Conservation (phyloP, 2,888 invertebrate species). For the Slavum lentiscoides region DNA sequence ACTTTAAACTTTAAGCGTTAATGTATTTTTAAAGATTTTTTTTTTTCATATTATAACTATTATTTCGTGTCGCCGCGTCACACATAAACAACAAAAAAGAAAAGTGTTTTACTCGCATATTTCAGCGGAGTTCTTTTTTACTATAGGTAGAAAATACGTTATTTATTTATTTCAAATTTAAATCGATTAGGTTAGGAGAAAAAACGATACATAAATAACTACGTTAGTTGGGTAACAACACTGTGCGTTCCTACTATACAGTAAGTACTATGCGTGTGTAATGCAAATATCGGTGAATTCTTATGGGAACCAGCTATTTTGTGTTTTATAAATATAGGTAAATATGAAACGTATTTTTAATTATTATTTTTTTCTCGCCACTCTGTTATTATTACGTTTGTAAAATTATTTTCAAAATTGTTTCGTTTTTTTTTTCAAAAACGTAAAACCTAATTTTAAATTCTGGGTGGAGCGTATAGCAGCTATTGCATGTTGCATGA, state of each 20-base stretch:
- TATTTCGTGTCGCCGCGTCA: conserved; percentile 16
- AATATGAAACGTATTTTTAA: background rate
- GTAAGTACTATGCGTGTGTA: background rate
- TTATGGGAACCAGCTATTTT: background rate
- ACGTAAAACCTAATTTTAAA: no score
- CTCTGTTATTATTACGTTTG: no score
- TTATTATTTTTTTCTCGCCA: background rate
- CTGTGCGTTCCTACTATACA: background rate
- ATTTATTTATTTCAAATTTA: background rate
- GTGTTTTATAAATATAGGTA: background rate
- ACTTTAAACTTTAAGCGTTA: conserved; percentile 7
- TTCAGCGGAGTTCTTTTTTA: background rate
- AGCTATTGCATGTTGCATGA: no score
- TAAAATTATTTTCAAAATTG: no score
- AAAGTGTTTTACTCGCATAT: background rate
- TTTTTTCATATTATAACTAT: background rate
- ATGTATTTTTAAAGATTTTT: conserved; percentile 15
- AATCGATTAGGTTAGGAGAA: no score
- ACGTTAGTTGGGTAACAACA: background rate
- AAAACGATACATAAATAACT: background rate
- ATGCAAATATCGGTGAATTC: background rate
- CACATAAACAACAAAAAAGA: no score
- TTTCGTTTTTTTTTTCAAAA: no score
- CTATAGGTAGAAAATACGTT: background rate
- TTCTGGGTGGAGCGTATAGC: no score